Base-by-base conservation (phyloP, 2,797 vertebrate species). In the Falco columbarius region DNA sequence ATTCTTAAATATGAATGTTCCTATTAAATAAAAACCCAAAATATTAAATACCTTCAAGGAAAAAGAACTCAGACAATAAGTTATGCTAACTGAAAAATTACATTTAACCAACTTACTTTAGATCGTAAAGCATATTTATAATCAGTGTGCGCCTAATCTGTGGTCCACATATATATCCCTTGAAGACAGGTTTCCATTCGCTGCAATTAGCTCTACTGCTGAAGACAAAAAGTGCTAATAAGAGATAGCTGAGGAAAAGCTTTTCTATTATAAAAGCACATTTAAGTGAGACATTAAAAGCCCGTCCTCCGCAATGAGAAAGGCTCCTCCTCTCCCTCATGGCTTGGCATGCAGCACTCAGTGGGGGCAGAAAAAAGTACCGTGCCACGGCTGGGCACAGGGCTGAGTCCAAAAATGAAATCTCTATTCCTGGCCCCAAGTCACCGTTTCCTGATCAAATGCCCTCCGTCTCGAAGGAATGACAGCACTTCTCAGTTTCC, bases 311-410 rank as follows among this genome's bases (percentile, higher is more conserved):
- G 0, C 0, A 5, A 21, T 2, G n/a, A 56, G 44, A 29, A 42
- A 47, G 15, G 8, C 14, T 5, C 4, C 12, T 17, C 46, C 51
- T 26, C 38, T 21, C 55, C 14, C 2, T 1, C 20, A 3, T 3
- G 34, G 58, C 46, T 56, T 6, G 6, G 32, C 14, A 6, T 1
- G 26, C 65, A 36, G n/a, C 74, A 3, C 49, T 7, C 49, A 7
- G 10, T 3, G 1, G 21, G n/a, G n/a, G 12, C 38, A 54, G 29
- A 14, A 10, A 27, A 38, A 75, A 32, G 5, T 47, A 14, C 15
- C 1, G 0, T 4, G n/a, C 46, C 6, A 6, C 15, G 49, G 24
- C 55, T 32, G 56, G 49, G 38, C 16, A 5, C 0, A 5, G 58
- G 10, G 7, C 40, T 15, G 47, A n/a, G 26, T 11, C 59, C 59